Conservation (phyloP, 2,888 invertebrate species). For the Tortrix viridana region DNA sequence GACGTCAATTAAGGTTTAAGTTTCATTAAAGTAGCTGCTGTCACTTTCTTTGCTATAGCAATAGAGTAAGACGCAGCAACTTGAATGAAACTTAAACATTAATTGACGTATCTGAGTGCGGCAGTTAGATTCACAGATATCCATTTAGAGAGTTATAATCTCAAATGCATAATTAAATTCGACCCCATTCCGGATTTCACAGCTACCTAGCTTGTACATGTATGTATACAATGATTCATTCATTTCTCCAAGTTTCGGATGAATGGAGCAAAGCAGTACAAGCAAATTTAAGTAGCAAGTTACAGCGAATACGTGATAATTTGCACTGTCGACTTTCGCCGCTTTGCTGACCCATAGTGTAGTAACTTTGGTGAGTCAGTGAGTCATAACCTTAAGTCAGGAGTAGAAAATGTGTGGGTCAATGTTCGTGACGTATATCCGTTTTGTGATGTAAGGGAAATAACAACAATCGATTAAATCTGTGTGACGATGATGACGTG, state of each 20-base stretch:
- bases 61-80: no score
- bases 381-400: constrained; percentile 56
- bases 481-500: constrained; percentile 1
- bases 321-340: constrained; percentile 42
- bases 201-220: constrained; percentile 6
- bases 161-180: constrained; percentile 13
- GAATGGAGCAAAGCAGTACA: constrained; percentile 44
- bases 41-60: no score
- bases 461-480: constrained; percentile 9
- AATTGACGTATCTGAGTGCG: no score
- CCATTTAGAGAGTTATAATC: neutral
- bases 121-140: neutral
- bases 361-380: constrained; percentile 53
- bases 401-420: constrained; percentile 59
- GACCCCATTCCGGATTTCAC: constrained; percentile 16
- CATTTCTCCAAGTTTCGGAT: constrained; percentile 54
- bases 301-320: constrained; percentile 39
- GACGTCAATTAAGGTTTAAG: no score
- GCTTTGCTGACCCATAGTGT: constrained; percentile 42
- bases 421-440: constrained; percentile 49
- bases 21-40: no score
- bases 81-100: no score
- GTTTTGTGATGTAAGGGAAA: constrained; percentile 29
- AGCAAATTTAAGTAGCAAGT: constrained; percentile 42
- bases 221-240: constrained; percentile 59